A percentile compares a stretch with the other conserved stretches of the same genome.
Conservation (phyloP, 2,888 invertebrate species). For the Iphiclides podalirius region DNA sequence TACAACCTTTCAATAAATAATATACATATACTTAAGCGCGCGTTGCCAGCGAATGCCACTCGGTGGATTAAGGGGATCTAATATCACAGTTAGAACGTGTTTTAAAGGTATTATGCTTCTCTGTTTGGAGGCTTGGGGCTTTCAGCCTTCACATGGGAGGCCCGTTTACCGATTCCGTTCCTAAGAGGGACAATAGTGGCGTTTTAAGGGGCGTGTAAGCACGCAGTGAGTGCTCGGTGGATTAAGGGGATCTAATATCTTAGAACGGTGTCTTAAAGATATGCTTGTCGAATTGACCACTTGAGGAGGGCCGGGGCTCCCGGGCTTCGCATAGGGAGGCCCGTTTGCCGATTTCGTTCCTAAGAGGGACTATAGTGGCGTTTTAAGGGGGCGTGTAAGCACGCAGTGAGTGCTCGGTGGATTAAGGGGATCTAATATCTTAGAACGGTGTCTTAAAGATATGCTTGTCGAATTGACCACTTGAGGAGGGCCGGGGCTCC, state of each 20-base stretch:
- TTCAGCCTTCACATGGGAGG: slow-evolving; percentile 59
- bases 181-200: slow-evolving; percentile 68
- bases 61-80: slow-evolving; percentile 61
- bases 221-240: slow-evolving; percentile 55
- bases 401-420: slow-evolving; percentile 55
- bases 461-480: slow-evolving; percentile 49
- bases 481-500: slow-evolving; percentile 36
- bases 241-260: slow-evolving; percentile 58
- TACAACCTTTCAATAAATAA: slow-evolving; percentile 70
- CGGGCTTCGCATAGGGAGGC: slow-evolving; percentile 64
- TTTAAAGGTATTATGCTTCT: slow-evolving; percentile 60
- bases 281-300: slow-evolving; percentile 47
- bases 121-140: slow-evolving; percentile 42
- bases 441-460: slow-evolving; percentile 65
- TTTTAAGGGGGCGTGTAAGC: slow-evolving; percentile 54
- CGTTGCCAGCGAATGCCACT: slow-evolving; percentile 41
- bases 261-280: slow-evolving; percentile 72
- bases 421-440: slow-evolving; percentile 58
- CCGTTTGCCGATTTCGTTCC: slow-evolving; percentile 59
- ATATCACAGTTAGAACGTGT: slow-evolving; percentile 76
- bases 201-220: slow-evolving; percentile 55
- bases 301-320: slow-evolving; percentile 39
- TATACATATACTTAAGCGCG: slow-evolving; percentile 19
- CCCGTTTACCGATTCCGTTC: slow-evolving; percentile 57
- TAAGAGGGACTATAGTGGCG: slow-evolving; percentile 66